Base-by-base conservation (phyloP, 2,113 vertebrate species). In the Sorex fumeus region DNA sequence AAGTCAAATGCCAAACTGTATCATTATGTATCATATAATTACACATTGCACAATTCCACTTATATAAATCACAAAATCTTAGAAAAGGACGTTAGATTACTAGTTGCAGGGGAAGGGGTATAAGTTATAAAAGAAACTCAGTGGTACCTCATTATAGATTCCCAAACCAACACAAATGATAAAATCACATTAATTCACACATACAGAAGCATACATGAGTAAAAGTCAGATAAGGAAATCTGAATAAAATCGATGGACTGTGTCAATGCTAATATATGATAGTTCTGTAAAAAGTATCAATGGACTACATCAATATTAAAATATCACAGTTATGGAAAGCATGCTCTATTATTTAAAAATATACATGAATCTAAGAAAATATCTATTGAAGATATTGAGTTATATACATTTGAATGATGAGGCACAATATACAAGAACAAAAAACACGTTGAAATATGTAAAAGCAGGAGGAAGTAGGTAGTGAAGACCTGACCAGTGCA, bases 51-150 rank as follows among this genome's bases (percentile, higher is more conserved):
- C 57, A 60, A 60, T 60, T 60, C 57, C 18, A 16, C 18, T 60
- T 60, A 19, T 76, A 32, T 89, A 87, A 93, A 83, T 87, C 28
- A 81, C 18, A 78, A 81, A 78, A 11, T 40, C 30, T 83, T 78
- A 82, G 19, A 82, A 64, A 36, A 78, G 15, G 28, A 86, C 0
- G 16, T 18, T 27, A 75, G 82, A 84, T 66, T 50, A 70, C 9
- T 50, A 13, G 21, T n/a, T 80, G 3, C 18, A 60, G 40, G 25
- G 8, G 13, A 16, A 15, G 28, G 13, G 13, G 5, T 34, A 27
- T 60, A 28, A 10, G 7, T 79, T 60, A 74, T 62, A 36, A 57
- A 86, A 84, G 23, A 9, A 82, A 81, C 18, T n/a, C 16, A 74
- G 60, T 47, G 40, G 28, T 50, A 27, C 36, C 47, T 32, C 18